These are phyloP conservation scores for Acleris literana DNA, from an alignment of 2,888 invertebrate genomes.

Conservation along the genomic window DNA sequence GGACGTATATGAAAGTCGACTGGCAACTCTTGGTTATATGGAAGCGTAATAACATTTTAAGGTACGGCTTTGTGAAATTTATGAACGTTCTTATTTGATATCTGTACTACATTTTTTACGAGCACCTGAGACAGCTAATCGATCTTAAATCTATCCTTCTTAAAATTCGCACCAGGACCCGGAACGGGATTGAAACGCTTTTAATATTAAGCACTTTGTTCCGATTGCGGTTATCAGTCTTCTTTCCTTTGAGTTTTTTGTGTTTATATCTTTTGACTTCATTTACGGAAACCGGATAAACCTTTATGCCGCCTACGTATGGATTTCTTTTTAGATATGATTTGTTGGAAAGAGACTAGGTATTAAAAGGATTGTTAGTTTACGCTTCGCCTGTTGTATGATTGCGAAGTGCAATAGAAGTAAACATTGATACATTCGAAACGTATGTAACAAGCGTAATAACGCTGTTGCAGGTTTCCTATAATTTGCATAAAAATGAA, in stretches of 20 bases:
- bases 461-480: not conserved
- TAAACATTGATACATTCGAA: not conserved
- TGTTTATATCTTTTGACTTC: not conserved
- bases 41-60: constrained; percentile 9
- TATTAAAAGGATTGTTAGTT: constrained; percentile 15
- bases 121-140: constrained; percentile 4
- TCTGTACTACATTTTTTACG: not conserved
- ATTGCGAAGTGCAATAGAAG: constrained; percentile 2
- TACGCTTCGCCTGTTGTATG: constrained; percentile 8
- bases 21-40: constrained; percentile 39
- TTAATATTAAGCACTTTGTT: constrained; percentile 5
- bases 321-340: constrained; percentile 19
- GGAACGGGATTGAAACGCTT: not conserved
- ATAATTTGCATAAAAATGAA: constrained; percentile 80
- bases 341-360: constrained; percentile 20
- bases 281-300: constrained; percentile 6
- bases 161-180: not conserved
- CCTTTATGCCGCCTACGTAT: constrained; percentile 1
- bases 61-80: not conserved
- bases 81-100: not conserved
- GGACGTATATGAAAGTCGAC: constrained; percentile 59
- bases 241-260: not conserved
- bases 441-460: too few relatives aligned
- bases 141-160: not conserved
- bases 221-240: not conserved